These are phyloP conservation scores for Aromia moschata DNA, from an alignment of 2,888 invertebrate species.

Conservation along the genomic window DNA sequence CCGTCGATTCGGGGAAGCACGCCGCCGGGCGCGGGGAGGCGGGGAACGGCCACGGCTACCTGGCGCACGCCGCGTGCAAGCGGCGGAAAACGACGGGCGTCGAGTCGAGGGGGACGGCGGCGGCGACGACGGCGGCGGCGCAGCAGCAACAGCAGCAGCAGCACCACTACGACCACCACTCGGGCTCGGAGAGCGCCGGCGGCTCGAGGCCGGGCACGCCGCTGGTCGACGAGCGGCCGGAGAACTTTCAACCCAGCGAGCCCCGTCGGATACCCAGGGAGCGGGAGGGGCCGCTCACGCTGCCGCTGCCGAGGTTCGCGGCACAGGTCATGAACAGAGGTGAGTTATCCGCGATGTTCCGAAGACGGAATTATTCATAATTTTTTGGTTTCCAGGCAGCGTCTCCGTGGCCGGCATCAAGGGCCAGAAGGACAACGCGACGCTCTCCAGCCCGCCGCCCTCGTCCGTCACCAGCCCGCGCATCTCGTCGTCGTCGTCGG, in stretches of 20 bases:
- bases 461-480: constrained; percentile 66
- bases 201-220: constrained; percentile 88
- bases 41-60: constrained; percentile 48
- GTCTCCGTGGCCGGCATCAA: constrained; percentile 62
- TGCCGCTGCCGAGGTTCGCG: constrained; percentile 91
- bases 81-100: constrained; percentile 65
- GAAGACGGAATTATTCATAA: neutral
- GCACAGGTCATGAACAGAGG: constrained; percentile 60
- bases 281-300: constrained; percentile 76
- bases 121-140: no score
- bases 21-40: constrained; percentile 36
- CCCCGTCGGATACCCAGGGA: constrained; percentile 71
- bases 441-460: constrained; percentile 61
- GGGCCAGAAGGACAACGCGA: constrained; percentile 58
- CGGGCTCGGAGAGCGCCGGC: constrained; percentile 70
- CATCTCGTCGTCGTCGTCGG: constrained; percentile 57
- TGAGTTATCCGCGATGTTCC: constrained; percentile 16
- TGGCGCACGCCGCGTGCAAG: constrained; percentile 65
- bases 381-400: no score
- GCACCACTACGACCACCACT: constrained; percentile 66
- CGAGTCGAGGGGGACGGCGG: constrained; percentile 50
- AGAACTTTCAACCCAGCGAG: constrained; percentile 76
- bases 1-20: constrained; percentile 63
- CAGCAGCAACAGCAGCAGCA: no score
- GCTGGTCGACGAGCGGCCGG: constrained; percentile 82